Evolutionary conservation across 2,113 vertebrate genomes (phyloP), one percentile per base, ranked within the genome.

Genomic region (Amphiprion ocellaris): DNA sequence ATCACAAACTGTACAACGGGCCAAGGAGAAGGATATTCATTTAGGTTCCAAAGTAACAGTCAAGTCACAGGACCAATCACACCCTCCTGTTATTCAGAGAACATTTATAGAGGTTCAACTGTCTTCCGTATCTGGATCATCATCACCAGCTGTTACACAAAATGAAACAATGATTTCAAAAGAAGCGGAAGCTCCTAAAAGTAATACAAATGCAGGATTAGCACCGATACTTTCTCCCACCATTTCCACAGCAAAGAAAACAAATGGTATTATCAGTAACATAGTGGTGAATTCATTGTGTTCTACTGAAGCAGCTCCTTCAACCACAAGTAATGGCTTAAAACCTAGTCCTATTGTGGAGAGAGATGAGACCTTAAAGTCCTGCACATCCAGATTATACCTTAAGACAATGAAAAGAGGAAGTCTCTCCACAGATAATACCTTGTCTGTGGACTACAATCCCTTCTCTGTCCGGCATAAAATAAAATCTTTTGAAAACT

Each of bases 401-500:
- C 28, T 87, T 10, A 87, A 83, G 69, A 62, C 84, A n/a, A 56
- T 84, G 54, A 89, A 90, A 46, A 95, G 94, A 24, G 94, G 93
- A 21, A 96, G 95, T 66, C 94, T 95, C 64, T 94, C 94, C 74
- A 94, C 94, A 2, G 95, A 97, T 24, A 81, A 93, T 55, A 92
- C 91, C 78, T 93, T 94, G 88, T 90, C 95, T 0, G 90, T 92
- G 4, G 95, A 96, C 77, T 90, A 93, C 50, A 94, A 95, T 87
- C 96, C 96, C 39, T 97, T 99, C 88, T 98, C 98, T 33, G 98
- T 99, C 49, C 96, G 95, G 78, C 97, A 98, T 76, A 95, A 97
- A 84, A 99, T 99, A 79, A 98, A 98, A 89, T 99, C 97, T 7
- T 99, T 98, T 39, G 97, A 99, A 93, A 99, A 97, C 75, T 86